A percentile compares a stretch with the other conserved stretches of the same genome.
Conservation (phyloP, 2,113 vertebrate genomes). For the Stictonetta naevosa region DNA sequence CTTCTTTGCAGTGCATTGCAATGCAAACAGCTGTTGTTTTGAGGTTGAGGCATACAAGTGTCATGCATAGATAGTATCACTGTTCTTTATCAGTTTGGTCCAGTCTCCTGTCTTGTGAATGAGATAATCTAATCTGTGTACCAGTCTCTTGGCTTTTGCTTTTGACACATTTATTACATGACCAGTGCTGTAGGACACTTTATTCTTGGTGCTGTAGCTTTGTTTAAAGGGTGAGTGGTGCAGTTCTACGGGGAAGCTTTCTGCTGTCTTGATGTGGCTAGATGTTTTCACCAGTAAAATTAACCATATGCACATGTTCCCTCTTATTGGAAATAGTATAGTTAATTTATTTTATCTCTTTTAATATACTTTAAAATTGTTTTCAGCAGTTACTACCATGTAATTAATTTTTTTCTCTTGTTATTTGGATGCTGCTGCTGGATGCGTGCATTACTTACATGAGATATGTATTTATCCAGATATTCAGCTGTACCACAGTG, state of each 20-base stretch:
- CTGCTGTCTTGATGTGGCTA: background rate
- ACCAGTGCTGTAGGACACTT: background rate
- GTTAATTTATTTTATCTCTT: background rate
- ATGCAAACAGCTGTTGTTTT: background rate
- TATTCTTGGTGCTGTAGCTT: background rate
- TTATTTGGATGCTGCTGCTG: background rate
- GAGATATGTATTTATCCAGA: slow-evolving; percentile 68
- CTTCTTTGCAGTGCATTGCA: background rate
- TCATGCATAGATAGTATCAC: background rate
- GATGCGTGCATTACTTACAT: background rate
- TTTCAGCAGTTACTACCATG: background rate
- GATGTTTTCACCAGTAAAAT: background rate
- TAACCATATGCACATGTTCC: background rate
- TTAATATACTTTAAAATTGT: background rate
- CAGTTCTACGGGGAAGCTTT: background rate
- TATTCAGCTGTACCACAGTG: slow-evolving; percentile 91
- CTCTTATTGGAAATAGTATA: background rate
- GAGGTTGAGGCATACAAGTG: background rate
- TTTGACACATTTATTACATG: background rate
- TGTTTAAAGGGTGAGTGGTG: background rate
- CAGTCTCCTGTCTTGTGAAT: background rate
- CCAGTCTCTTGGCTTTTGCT: background rate
- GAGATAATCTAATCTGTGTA: background rate
- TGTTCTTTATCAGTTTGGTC: background rate
- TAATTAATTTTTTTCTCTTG: background rate